Evolutionary conservation across 2,113 vertebrate genomes (phyloP).

Genomic region (Aegotheles bennettii): DNA sequence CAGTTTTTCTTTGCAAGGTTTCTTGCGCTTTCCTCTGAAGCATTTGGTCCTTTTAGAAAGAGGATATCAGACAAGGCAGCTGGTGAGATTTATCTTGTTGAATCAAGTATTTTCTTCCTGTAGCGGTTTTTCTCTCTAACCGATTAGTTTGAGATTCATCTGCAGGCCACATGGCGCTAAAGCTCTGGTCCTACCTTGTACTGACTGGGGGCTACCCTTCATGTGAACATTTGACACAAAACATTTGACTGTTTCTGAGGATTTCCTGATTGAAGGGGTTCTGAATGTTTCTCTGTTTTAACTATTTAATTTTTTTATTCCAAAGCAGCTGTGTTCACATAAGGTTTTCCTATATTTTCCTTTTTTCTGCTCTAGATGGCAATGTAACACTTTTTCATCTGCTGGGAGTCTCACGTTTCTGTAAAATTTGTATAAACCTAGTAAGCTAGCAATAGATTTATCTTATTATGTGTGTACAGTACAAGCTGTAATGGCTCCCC

Average conservation of each 20-base stretch:
- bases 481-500: background rate
- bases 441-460: background rate
- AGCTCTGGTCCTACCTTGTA: background rate
- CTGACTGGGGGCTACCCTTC: background rate
- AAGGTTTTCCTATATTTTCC: background rate
- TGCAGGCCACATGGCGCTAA: background rate
- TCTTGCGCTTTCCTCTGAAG: background rate
- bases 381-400: slow-evolving; percentile 44
- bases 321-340: background rate
- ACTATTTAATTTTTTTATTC: background rate
- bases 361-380: slow-evolving; percentile 55
- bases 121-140: background rate
- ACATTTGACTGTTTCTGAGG: background rate
- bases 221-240: background rate
- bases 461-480: background rate
- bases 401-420: background rate
- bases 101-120: background rate
- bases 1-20: background rate
- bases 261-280: background rate
- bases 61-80: background rate
- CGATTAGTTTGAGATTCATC: background rate
- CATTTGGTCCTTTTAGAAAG: background rate
- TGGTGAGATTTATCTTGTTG: background rate
- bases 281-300: background rate
- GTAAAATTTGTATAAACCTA: slow-evolving; percentile 1